phyloP scores from a whole-genome alignment of 2,113 vertebrate genomes.

The Seriola rivoliana region DNA sequence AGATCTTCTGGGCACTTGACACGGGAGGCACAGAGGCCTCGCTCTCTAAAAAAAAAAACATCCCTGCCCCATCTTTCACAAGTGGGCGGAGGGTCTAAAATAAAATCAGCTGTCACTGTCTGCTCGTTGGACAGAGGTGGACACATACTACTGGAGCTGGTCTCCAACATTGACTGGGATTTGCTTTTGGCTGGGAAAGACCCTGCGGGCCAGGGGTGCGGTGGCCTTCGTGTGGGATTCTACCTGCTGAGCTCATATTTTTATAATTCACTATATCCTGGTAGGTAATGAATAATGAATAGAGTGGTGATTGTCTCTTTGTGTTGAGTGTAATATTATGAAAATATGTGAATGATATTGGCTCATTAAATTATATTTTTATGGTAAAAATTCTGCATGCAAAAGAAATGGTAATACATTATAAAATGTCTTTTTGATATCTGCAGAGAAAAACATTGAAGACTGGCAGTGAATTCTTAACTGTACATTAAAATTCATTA shows the following conservation, averaged over 20 bases:
- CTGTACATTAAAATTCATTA: conserved; percentile 10
- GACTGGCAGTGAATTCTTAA: neutral
- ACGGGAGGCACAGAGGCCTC: conserved; percentile 80
- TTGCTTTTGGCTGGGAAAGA: conserved; percentile 81
- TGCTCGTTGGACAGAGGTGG: conserved; percentile 83
- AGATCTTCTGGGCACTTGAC: conserved; percentile 79
- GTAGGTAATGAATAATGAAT: conserved; percentile 71
- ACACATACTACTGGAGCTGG: conserved; percentile 87
- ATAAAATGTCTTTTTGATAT: conserved; percentile 4
- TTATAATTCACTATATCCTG: conserved; percentile 58
- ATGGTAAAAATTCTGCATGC: neutral
- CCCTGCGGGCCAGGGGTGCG: conserved; percentile 76
- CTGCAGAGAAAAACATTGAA: conserved; percentile 17
- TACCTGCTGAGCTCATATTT: conserved; percentile 65
- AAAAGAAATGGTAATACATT: neutral
- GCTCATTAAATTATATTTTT: conserved; percentile 21
- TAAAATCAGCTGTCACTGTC: conserved; percentile 89
- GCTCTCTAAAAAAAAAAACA: conserved; percentile 86
- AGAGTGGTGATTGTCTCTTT: neutral
- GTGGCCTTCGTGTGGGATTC: conserved; percentile 80
- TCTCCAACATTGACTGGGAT: conserved; percentile 88
- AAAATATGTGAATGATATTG: conserved; percentile 3
- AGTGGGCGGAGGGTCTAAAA: conserved; percentile 84
- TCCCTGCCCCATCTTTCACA: conserved; percentile 75
- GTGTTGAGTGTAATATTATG: neutral